phyloP scores from a whole-genome alignment of 2,113 vertebrate species.

The Macroglossus sobrinus region DNA sequence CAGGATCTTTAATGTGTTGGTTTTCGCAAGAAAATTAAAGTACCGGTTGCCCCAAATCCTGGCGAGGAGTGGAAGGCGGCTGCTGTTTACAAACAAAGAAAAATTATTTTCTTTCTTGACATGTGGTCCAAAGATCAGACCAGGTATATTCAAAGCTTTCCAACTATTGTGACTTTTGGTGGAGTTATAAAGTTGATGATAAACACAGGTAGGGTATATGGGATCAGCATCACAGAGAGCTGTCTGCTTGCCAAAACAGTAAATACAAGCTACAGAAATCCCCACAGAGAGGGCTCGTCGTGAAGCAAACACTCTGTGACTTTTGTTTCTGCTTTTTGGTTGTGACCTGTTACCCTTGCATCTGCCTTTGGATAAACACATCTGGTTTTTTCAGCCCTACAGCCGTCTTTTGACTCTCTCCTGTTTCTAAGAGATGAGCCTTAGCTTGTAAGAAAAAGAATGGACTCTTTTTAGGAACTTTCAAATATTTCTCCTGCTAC shows the following conservation, averaged over 20 bases:
- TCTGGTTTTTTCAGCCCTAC: neutral
- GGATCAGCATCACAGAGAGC: neutral
- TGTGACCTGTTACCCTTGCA: neutral
- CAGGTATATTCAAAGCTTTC: neutral
- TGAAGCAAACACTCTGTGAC: neutral
- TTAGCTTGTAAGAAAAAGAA: neutral
- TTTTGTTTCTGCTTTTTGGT: neutral
- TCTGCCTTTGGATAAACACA: neutral
- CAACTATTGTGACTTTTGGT: neutral
- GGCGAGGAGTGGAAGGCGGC: neutral
- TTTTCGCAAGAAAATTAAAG: neutral
- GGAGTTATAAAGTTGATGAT: neutral
- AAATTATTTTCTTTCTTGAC: neutral
- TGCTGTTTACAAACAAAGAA: neutral
- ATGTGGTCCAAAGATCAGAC: neutral
- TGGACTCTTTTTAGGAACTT: neutral
- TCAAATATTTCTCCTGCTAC: neutral
- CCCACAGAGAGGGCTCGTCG: neutral
- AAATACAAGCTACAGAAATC: neutral
- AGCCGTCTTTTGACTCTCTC: neutral
- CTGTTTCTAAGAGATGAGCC: neutral
- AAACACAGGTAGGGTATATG: neutral
- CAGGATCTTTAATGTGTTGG: neutral
- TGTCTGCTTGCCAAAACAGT: neutral
- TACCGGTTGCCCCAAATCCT: neutral